These are phyloP conservation scores for Spilogale gracilis DNA, from an alignment of 2,113 vertebrate genomes.

Conservation along the genomic window DNA sequence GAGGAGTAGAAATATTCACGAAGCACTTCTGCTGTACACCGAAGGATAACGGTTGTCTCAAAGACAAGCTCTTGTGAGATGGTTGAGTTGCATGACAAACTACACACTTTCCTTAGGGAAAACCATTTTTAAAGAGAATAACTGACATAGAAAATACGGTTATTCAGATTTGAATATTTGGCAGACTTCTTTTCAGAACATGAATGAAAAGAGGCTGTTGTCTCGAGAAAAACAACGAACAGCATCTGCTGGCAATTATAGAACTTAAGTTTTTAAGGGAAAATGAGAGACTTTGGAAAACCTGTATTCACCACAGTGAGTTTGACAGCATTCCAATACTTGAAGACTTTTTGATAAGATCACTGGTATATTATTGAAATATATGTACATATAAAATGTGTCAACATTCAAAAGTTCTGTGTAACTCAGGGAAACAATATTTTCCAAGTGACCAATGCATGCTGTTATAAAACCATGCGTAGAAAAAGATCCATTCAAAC, in stretches of 20 bases:
- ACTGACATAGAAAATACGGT: not conserved
- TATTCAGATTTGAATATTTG: constrained; percentile 15
- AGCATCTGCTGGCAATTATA: not conserved
- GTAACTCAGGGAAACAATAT: not conserved
- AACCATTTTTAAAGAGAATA: not conserved
- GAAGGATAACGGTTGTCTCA: not conserved
- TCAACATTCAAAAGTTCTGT: not conserved
- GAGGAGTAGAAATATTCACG: not conserved
- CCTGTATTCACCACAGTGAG: not conserved
- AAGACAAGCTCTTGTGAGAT: not conserved
- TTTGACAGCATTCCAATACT: not conserved
- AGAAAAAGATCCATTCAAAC: not conserved
- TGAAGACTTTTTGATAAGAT: not conserved
- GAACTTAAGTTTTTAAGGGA: not conserved
- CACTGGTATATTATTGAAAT: not conserved
- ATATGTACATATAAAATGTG: too few species aligned
- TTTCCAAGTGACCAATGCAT: not conserved
- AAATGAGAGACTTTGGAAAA: constrained; percentile 46
- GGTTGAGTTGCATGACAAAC: not conserved
- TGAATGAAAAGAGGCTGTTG: not conserved
- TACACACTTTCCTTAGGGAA: not conserved
- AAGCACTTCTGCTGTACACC: not conserved
- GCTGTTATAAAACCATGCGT: not conserved
- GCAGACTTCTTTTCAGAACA: not conserved
- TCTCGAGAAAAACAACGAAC: not conserved